Evolutionary conservation across 2,797 vertebrate species (phyloP).

Genomic region (Lepus townsendii): DNA sequence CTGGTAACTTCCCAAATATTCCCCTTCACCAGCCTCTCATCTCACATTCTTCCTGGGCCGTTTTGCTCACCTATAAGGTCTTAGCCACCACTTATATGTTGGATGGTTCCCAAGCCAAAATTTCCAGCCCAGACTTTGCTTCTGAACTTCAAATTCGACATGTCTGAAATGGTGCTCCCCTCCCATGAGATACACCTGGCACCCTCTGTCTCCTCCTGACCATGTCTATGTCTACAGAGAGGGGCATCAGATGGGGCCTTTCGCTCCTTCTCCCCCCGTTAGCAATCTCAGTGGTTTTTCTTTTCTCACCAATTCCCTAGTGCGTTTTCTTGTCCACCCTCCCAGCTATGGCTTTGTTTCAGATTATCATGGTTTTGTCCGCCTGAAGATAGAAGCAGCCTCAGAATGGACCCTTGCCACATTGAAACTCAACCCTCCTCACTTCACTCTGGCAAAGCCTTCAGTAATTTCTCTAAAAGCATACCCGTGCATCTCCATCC

Average conservation of each 20-base stretch:
- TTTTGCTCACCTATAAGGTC: background rate
- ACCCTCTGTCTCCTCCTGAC: background rate
- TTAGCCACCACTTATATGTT: background rate
- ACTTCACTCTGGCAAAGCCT: background rate
- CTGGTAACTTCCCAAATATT: background rate
- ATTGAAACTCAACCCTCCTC: background rate
- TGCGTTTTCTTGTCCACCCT: background rate
- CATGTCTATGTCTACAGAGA: background rate
- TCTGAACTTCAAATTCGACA: background rate
- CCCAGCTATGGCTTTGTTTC: slow-evolving; percentile 8
- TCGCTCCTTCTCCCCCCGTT: background rate
- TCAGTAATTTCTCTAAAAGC: background rate
- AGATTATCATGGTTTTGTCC: background rate
- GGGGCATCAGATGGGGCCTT: background rate
- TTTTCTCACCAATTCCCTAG: slow-evolving; percentile 5
- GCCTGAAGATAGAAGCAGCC: background rate
- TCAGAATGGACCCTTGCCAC: background rate
- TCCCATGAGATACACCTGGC: background rate
- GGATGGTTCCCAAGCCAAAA: background rate
- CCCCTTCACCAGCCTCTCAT: background rate
- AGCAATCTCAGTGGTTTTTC: background rate
- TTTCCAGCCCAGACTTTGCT: slow-evolving; percentile 6
- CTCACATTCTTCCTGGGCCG: background rate
- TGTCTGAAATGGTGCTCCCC: background rate
- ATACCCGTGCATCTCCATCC: background rate